Percentiles rank a stretch among this genome's conserved stretches.
phyloP scores from a whole-genome alignment of 2,797 vertebrate genomes.

The Rhinogobio ventralis region DNA sequence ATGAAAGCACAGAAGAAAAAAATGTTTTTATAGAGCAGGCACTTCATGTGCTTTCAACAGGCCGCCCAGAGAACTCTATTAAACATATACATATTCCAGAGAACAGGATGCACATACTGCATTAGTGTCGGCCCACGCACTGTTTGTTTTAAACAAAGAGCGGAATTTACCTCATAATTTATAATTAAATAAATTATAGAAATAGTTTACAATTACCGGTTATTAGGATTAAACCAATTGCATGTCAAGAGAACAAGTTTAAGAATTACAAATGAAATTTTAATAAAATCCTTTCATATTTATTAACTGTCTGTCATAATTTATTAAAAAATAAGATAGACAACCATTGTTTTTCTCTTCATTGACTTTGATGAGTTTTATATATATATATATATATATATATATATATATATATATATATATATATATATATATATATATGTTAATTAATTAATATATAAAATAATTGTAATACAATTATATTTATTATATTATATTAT shows the following conservation, averaged over 20 bases:
- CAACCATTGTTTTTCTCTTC: background rate
- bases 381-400: too few relatives aligned
- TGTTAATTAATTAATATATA: too few relatives aligned
- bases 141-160: background rate
- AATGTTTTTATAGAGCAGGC: slow-evolving; percentile 15
- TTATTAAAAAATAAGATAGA: background rate
- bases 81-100: background rate
- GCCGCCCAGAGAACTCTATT: background rate
- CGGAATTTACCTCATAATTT: background rate
- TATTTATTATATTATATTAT: background rate
- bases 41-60: slow-evolving; percentile 16
- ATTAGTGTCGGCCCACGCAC: background rate
- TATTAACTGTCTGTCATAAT: background rate
- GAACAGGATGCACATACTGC: background rate
- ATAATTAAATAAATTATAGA: background rate
- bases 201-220: background rate
- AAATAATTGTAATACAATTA: too few relatives aligned
- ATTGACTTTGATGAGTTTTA: background rate
- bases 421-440: too few relatives aligned
- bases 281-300: background rate
- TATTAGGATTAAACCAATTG: background rate
- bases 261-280: background rate
- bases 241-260: background rate
- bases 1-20: slow-evolving; percentile 36
- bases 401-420: too few relatives aligned